Evolutionary conservation across 2,113 vertebrate species (phyloP).

Genomic region (Sturnus vulgaris): DNA sequence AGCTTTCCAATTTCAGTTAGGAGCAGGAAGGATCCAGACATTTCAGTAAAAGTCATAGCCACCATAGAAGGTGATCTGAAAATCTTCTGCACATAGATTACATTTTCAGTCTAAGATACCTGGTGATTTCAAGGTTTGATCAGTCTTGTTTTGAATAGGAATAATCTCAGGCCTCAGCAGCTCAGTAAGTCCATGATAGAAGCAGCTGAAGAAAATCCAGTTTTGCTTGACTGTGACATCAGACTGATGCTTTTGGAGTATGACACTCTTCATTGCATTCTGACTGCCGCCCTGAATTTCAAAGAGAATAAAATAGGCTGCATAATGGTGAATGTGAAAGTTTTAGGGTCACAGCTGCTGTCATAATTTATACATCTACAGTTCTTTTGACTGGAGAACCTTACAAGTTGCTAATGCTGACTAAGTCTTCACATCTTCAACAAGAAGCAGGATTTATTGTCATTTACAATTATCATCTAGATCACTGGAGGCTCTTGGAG

Average conservation of each 20-base stretch:
- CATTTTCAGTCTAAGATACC: neutral
- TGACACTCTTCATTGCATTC: neutral
- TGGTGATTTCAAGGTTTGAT: neutral
- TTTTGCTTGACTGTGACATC: neutral
- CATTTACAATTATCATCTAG: neutral
- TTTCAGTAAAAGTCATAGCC: neutral
- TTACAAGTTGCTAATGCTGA: neutral
- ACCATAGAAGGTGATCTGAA: neutral
- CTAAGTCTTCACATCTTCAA: neutral
- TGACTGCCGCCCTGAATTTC: neutral
- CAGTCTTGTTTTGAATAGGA: neutral
- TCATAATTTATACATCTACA: neutral
- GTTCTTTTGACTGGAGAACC: neutral
- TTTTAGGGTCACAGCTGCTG: neutral
- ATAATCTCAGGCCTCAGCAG: neutral
- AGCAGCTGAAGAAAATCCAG: neutral
- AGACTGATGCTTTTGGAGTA: neutral
- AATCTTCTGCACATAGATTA: neutral
- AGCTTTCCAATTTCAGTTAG: neutral
- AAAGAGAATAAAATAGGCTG: neutral
- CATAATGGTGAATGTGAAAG: neutral
- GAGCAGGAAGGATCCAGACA: neutral
- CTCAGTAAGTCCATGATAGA: neutral
- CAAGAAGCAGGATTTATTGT: neutral
- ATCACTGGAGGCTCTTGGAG: neutral